These are phyloP conservation scores for Ianthella basta DNA, from an alignment of 37 sponge, comb jelly and placozoan species.

Conservation along the genomic window DNA sequence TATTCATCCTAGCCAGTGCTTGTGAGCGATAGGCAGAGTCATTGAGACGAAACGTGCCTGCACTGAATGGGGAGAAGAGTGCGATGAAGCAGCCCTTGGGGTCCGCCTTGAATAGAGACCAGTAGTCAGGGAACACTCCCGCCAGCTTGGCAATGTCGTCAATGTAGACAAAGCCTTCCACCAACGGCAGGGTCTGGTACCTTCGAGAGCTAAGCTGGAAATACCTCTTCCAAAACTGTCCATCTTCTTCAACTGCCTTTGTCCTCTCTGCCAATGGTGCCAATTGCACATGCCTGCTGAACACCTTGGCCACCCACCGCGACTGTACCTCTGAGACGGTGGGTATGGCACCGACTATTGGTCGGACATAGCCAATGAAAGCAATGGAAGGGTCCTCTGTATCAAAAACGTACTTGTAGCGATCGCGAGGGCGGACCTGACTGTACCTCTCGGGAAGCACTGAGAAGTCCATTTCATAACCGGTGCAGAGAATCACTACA, in stretches of 20 bases:
- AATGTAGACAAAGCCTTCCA: constrained; percentile 80
- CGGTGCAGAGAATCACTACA: constrained; percentile 75
- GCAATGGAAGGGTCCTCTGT: constrained; percentile 78
- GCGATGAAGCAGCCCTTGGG: constrained; percentile 70
- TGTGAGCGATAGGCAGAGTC: constrained; percentile 40
- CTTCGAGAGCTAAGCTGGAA: constrained; percentile 60
- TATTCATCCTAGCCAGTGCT: constrained; percentile 64
- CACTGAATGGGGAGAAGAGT: constrained; percentile 76
- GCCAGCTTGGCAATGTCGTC: constrained; percentile 76
- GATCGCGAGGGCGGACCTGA: constrained; percentile 42
- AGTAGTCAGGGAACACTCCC: constrained; percentile 81
- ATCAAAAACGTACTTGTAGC: constrained; percentile 86
- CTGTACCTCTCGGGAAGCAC: constrained; percentile 67
- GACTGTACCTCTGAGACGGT: constrained; percentile 85
- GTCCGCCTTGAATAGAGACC: constrained; percentile 66
- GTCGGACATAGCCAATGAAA: constrained; percentile 84
- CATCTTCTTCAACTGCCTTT: constrained; percentile 44
- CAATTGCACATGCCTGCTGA: constrained; percentile 50
- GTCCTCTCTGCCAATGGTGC: constrained; percentile 49
- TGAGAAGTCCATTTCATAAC: constrained; percentile 47
- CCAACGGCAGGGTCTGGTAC: constrained; percentile 45
- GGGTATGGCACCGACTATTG: constrained; percentile 80
- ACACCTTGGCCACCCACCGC: constrained; percentile 84
- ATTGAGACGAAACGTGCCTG: constrained; percentile 74
- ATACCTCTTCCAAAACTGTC: constrained; percentile 52